These are phyloP conservation scores for Zosterops borbonicus DNA, from an alignment of 2,113 vertebrate genomes.

Conservation along the genomic window DNA sequence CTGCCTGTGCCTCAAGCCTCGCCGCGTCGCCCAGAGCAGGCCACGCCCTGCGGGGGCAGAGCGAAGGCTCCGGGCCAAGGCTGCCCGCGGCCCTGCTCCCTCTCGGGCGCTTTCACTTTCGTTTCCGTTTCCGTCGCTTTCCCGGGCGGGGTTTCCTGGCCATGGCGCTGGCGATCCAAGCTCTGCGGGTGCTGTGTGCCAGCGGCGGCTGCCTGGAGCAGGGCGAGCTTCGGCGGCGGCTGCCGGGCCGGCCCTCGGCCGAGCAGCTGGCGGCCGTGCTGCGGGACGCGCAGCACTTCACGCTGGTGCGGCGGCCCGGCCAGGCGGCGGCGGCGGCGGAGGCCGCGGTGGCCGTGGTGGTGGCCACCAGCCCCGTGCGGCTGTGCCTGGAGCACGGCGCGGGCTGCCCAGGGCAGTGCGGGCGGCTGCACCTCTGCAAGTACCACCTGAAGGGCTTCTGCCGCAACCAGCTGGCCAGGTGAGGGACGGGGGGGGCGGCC, in stretches of 20 bases:
- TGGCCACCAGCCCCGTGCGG: conserved; percentile 64
- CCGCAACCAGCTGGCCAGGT: conserved; percentile 64
- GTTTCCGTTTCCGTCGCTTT: conserved; percentile 12
- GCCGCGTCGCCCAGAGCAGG: rapidly evolving
- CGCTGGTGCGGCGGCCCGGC: background rate
- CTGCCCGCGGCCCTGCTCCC: background rate
- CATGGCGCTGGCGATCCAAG: rapidly evolving
- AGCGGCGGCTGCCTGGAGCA: conserved; percentile 67
- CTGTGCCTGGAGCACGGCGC: conserved; percentile 58
- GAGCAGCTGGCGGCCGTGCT: conserved; percentile 33
- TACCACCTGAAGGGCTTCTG: conserved; percentile 72
- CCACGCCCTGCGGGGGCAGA: rapidly evolving
- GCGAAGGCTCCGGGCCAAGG: rapidly evolving
- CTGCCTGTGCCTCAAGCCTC: rapidly evolving
- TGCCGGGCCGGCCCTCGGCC: background rate
- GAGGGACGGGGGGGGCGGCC: background rate
- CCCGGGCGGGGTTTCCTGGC: background rate
- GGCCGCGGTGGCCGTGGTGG: background rate
- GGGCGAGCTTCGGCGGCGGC: conserved; percentile 28
- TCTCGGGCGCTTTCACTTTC: conserved; percentile 53
- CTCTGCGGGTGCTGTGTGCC: conserved; percentile 55
- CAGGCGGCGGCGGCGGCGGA: background rate
- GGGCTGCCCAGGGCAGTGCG: conserved; percentile 52
- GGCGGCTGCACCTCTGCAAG: conserved; percentile 74
- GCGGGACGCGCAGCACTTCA: conserved; percentile 34